These are phyloP conservation scores for Beroe ovata DNA, from an alignment of 37 sponge, comb jelly and placozoan genomes.

Conservation along the genomic window DNA sequence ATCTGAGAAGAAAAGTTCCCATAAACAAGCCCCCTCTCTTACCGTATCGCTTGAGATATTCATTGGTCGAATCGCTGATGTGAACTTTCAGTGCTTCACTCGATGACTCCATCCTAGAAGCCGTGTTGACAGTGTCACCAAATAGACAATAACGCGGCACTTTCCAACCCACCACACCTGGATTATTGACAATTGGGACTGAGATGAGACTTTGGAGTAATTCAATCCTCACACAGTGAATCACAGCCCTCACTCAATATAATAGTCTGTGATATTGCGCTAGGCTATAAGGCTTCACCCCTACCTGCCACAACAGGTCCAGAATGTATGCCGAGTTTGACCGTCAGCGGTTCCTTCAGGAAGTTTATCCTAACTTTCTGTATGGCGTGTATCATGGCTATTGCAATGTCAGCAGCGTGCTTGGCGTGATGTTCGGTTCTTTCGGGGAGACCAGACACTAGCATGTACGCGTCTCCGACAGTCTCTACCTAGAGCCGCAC, in stretches of 20 bases:
- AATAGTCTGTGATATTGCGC: too few relatives aligned
- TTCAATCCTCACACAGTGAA: too few relatives aligned
- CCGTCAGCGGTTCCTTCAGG: slow-evolving; percentile 21
- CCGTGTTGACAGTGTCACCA: slow-evolving; percentile 65
- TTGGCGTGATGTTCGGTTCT: slow-evolving; percentile 39
- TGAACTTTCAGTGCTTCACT: slow-evolving; percentile 58
- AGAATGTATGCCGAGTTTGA: slow-evolving; percentile 59
- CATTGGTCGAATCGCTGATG: slow-evolving; percentile 47
- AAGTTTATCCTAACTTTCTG: slow-evolving; percentile 38
- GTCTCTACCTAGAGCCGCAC: slow-evolving; percentile 59
- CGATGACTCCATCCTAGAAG: slow-evolving; percentile 36
- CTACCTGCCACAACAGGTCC: slow-evolving; percentile 63
- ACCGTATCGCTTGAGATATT: slow-evolving; percentile 65
- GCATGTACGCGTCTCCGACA: slow-evolving; percentile 47
- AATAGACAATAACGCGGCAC: slow-evolving; percentile 57
- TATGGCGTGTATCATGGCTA: slow-evolving; percentile 46
- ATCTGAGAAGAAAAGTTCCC: too few relatives aligned
- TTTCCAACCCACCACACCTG: slow-evolving; percentile 64
- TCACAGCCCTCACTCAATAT: too few relatives aligned
- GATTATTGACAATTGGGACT: not conserved
- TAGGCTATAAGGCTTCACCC: too few relatives aligned
- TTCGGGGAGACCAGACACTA: slow-evolving; percentile 22
- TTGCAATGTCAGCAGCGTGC: slow-evolving; percentile 62
- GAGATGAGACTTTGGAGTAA: too few relatives aligned
- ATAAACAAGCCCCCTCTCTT: too few relatives aligned